Base-by-base conservation (phyloP, 2,888 invertebrate genomes). In the Idaea biselata region DNA sequence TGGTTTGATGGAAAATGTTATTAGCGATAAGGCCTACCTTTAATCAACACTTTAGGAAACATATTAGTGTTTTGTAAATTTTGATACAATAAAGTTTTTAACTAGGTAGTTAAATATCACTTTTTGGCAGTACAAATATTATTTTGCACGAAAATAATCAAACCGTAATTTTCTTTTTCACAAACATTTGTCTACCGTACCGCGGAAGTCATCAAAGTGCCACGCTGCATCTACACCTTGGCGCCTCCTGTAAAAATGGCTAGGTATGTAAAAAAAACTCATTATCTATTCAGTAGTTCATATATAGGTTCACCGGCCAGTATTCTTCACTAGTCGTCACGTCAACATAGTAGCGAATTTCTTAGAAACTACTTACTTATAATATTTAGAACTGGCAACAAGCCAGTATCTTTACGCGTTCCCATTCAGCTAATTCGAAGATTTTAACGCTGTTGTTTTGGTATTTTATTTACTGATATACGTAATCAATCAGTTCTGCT, bases 361-460 rank as follows among this genome's bases (percentile, higher is more conserved):
- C 44, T 14, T 11, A 44, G 44, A 44, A 44, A 3, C 25, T 25
- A 25, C 25, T 31, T 55, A 55, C 55, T 31, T 54, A 16, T 16
- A 60, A 55, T 55, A 55, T 31, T 17, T 55, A 17, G 18, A 55
- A n/a, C 32, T 59, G 33, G 62, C 31, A 53, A 58, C 54, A 58
- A 11, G 17, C 18, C 58, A 60, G 62, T 58, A 60, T n/a, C 16
- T 6, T 4, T 53, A 44, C 44, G 44, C 44, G 44, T 44, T 11
- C 44, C 14, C 44, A 44, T 44, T 44, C 44, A 44, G 11, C 44
- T 44, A 11, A 44, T 44, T 44, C 44, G 14, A 44, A 44, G 44
- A 44, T 44, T 44, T 11, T 44, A 14, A 44, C 44, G 14, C 14
- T 44, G 44, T 44, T 44, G 44, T 44, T 44, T 6, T 44, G 11